Evolutionary conservation across 2,797 vertebrate species (phyloP).

Genomic region (Thunnus albacares): DNA sequence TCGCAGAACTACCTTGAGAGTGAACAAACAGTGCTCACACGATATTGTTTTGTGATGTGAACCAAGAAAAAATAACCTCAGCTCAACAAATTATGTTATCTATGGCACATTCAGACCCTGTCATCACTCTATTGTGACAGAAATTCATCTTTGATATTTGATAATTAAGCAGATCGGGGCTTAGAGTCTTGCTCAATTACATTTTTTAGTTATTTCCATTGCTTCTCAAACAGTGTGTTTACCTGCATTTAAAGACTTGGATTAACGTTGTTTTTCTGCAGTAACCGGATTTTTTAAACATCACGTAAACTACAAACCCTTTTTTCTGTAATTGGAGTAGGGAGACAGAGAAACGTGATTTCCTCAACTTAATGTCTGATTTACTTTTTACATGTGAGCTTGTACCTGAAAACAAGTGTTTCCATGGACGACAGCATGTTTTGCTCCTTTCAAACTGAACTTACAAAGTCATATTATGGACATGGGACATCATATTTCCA

Average conservation of each 20-base stretch:
- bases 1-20: background rate
- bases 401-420: background rate
- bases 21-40: background rate
- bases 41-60: background rate
- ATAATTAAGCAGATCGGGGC: background rate
- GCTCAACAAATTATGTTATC: background rate
- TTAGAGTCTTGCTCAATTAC: conserved; percentile 7
- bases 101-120: conserved; percentile 12
- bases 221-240: background rate
- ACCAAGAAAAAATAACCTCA: background rate
- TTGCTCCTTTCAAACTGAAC: background rate
- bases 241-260: background rate
- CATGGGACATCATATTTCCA: background rate
- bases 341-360: background rate
- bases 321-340: background rate
- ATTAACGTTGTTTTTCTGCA: background rate
- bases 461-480: background rate
- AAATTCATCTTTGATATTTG: background rate
- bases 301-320: background rate
- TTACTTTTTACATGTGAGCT: background rate
- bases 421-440: background rate
- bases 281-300: background rate
- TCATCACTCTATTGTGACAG: conserved; percentile 31
- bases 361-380: background rate
- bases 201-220: background rate